Percentiles rank a stretch among this genome's conserved stretches.
These are phyloP conservation scores for Physella acuta DNA, from an alignment of 1,140 invertebrate species.

Conservation along the genomic window DNA sequence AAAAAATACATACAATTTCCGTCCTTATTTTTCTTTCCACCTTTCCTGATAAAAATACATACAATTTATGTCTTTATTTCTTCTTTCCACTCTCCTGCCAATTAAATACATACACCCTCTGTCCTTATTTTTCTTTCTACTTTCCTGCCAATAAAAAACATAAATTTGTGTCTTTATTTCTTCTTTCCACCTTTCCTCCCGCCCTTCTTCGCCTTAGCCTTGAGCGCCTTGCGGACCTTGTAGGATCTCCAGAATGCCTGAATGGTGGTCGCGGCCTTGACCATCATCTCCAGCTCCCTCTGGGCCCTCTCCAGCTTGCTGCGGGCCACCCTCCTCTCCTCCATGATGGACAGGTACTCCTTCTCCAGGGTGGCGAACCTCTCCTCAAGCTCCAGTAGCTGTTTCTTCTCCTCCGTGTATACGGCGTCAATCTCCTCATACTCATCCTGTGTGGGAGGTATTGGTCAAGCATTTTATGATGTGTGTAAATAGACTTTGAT, in stretches of 20 bases:
- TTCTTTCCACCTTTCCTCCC: conserved; percentile 46
- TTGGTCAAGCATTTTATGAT: too few relatives aligned
- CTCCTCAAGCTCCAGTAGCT: conserved; percentile 58
- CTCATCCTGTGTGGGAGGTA: conserved; percentile 47
- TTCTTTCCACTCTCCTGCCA: too few relatives aligned
- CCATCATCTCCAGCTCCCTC: conserved; percentile 50
- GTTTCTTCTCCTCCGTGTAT: conserved; percentile 60
- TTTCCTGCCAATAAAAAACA: too few relatives aligned
- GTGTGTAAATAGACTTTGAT: too few relatives aligned
- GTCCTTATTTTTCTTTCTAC: too few relatives aligned
- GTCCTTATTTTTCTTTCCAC: too few relatives aligned
- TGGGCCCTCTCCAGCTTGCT: conserved; percentile 55
- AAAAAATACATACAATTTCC: too few relatives aligned
- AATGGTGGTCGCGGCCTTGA: conserved; percentile 56
- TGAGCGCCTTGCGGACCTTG: conserved; percentile 59
- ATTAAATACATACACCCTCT: too few relatives aligned
- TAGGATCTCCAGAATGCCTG: conserved; percentile 60
- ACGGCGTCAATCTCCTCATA: conserved; percentile 57
- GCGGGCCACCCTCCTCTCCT: conserved; percentile 49
- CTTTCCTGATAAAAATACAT: too few relatives aligned
- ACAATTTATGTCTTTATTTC: too few relatives aligned
- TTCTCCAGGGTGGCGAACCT: conserved; percentile 56
- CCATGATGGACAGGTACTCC: conserved; percentile 56
- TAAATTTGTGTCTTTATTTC: conserved; percentile 1
- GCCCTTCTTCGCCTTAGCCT: conserved; percentile 52